Base-by-base conservation (phyloP, 2,113 vertebrate genomes). In the Ceyx cyanopectus region DNA sequence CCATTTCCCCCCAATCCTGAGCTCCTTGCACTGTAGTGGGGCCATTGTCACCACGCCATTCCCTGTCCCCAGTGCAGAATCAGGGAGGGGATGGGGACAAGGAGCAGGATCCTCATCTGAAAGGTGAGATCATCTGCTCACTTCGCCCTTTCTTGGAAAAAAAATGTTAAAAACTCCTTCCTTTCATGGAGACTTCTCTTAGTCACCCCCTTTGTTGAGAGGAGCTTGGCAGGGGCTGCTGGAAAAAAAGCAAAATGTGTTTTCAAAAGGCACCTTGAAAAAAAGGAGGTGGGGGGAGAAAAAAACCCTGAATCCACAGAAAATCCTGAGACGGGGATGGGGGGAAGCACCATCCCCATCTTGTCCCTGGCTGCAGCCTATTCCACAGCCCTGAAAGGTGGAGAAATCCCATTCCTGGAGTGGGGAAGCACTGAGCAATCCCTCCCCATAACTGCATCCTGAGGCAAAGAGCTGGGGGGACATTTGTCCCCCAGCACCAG, bases 181-280 rank as follows among this genome's bases (percentile, higher is more conserved):
- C 27, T 97, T 96, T 96, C 30, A 26, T 8, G 27, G 96, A 98
- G 95, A 72, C 92, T 96, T 93, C 93, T 81, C 93, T 97, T 97
- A 97, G 94, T 97, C 97, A 97, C 96, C 93, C 93, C 95, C 78
- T 97, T 97, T 97, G 97, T 97, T 68, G 92, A 98, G 94, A 97
- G 97, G 80, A 80, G 87, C 78, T 96, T 98, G 98, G 98, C 97
- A 96, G 84, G 50, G 74, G 16, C 65, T 10, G 81, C 87, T 95
- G 97, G 97, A 97, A 97, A 95, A 97, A 97, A 95, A 95, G 94
- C 58, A 74, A 94, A 95, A 72, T 0, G n/a, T 94, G 87, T 95
- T 96, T 93, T 96, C 91, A 85, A 88, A 83, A 74, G 92, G 85
- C 50, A 84, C 30, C 79, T 60, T 87, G 90, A 62, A 22, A 70